Percentiles rank a stretch among this genome's conserved stretches.
phyloP scores from a whole-genome alignment of 1,140 invertebrate species.

The Magallana angulata region DNA sequence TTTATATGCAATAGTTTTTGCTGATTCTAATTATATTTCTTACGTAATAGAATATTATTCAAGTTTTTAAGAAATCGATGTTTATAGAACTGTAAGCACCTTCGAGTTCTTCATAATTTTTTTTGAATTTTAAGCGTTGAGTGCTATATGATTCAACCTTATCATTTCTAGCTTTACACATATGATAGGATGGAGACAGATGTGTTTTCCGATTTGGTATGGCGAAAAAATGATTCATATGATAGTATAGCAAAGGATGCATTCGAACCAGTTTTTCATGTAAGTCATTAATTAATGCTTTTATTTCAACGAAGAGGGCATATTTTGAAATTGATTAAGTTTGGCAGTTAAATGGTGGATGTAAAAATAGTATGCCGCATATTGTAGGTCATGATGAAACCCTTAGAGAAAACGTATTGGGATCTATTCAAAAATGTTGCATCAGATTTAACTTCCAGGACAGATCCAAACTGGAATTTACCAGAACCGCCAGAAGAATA shows the following conservation, averaged over 20 bases:
- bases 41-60: too few species aligned
- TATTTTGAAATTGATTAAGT: too few species aligned
- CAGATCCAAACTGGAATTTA: slow-evolving; percentile 33
- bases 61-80: too few species aligned
- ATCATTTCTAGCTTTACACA: slow-evolving; percentile 67
- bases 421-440: slow-evolving; percentile 57
- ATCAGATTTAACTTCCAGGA: slow-evolving; percentile 35
- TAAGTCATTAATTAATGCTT: slow-evolving; percentile 43
- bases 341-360: too few species aligned
- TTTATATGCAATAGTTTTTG: too few species aligned
- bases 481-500: not conserved
- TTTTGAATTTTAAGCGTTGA: too few species aligned
- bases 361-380: too few species aligned
- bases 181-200: slow-evolving; percentile 65
- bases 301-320: not conserved
- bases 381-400: slow-evolving; percentile 66
- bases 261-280: slow-evolving; percentile 75
- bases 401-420: slow-evolving; percentile 47
- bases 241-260: slow-evolving; percentile 70
- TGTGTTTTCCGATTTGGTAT: slow-evolving; percentile 71
- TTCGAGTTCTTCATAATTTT: too few species aligned
- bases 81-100: too few species aligned
- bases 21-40: too few species aligned
- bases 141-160: not conserved
- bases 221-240: slow-evolving; percentile 68